These are phyloP conservation scores for Sorex maritimensis DNA, from an alignment of 2,797 vertebrate species.

Conservation along the genomic window DNA sequence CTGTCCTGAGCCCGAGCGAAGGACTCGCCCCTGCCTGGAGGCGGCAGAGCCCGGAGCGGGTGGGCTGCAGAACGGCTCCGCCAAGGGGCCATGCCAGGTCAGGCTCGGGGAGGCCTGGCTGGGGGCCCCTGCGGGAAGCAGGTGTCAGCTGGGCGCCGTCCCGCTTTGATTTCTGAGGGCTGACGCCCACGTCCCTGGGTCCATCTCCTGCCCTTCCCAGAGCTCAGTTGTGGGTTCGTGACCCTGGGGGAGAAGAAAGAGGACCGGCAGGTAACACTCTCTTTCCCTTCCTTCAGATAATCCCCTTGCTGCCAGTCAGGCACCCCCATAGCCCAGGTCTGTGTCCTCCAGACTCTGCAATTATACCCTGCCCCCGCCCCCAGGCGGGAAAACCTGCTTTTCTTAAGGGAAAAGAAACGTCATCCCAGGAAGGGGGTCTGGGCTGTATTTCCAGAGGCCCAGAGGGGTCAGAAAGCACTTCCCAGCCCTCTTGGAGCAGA, in stretches of 20 bases:
- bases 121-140: not conserved
- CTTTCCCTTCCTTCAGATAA: constrained; percentile 81
- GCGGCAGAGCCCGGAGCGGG: too few relatives aligned
- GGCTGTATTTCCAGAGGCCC: constrained; percentile 15
- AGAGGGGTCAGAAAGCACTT: not conserved
- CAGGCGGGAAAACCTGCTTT: constrained; percentile 50
- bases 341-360: constrained; percentile 38
- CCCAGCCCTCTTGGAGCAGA: not conserved
- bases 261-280: constrained; percentile 77
- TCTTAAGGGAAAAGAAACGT: constrained; percentile 63
- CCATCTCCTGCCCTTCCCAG: constrained; percentile 56
- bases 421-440: constrained; percentile 36
- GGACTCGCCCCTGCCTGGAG: too few relatives aligned
- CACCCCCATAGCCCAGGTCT: not conserved
- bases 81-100: not conserved
- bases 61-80: too few relatives aligned
- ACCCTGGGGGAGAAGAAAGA: constrained; percentile 74
- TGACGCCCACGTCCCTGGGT: constrained; percentile 35
- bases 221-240: constrained; percentile 73
- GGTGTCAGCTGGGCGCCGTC: not conserved
- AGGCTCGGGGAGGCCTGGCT: not conserved
- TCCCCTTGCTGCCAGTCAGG: constrained; percentile 30
- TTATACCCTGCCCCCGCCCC: constrained; percentile 24
- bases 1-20: too few relatives aligned
- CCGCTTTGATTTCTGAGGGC: constrained; percentile 7